Base-by-base conservation (phyloP, 2,797 vertebrate genomes). In the Glyptemys insculpta region DNA sequence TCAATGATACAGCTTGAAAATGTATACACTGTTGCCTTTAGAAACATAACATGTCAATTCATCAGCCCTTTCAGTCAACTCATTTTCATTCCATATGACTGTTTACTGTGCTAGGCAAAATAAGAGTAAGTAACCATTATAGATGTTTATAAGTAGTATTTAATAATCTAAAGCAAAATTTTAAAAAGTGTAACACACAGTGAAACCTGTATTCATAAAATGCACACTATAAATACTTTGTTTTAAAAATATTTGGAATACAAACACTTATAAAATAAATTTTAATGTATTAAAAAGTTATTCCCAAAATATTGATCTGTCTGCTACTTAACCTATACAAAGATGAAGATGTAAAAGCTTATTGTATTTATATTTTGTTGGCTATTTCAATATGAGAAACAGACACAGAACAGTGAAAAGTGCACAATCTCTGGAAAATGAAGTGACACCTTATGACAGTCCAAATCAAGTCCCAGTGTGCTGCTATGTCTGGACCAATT, bases 1-100 rank as follows among this genome's bases (percentile, higher is more conserved):
- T 97, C 74, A 94, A 85, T 65, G 52, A 86, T 95, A 85, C 92
- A 94, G 86, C 82, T 97, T 94, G 95, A 86, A 95, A 92, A 91
- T 86, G 34, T 1, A 50, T 57, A 90, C 53, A 11, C 50, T 94
- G 10, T 92, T 96, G 84, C 91, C 65, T 83, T 96, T 88, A 94
- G 87, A 95, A 95, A 96, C 83, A 74, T 68, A 91, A 37, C 52
- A 49, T 62, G 89, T 94, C 86, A 81, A 93, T 94, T 94, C 83
- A 91, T 62, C 89, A 92, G 0, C 54, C n/a, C 82, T 96, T 89
- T 87, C 83, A 25, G 44, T 79, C 81, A 88, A 74, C 57, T 95
- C 10, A 79, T 93, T 97, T 96, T 96, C 79, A 81, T 92, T 93
- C 87, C 88, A 41, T 95, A 56, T 89, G 86, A 85, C 49, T 25